phyloP scores from a whole-genome alignment of 2,113 vertebrate genomes.

The Cynopterus brachyotis region DNA sequence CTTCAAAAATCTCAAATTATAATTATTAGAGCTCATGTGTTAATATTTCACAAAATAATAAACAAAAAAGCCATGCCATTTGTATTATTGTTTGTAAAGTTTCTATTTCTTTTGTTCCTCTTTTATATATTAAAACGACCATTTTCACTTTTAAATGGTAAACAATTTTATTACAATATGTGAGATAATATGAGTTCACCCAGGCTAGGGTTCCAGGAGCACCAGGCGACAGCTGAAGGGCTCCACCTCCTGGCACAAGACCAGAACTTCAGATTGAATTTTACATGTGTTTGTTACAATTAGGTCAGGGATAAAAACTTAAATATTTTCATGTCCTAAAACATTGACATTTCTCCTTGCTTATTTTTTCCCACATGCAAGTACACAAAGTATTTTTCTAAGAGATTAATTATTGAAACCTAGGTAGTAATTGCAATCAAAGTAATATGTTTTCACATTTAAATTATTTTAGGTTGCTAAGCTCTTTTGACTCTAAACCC shows the following conservation, averaged over 20 bases:
- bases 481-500: constrained; percentile 44
- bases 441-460: constrained; percentile 62
- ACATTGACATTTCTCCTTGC: background rate
- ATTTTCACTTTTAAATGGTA: constrained; percentile 28
- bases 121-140: background rate
- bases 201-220: background rate
- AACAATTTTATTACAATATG: constrained; percentile 29
- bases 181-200: background rate
- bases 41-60: background rate
- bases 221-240: constrained; percentile 35
- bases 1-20: background rate
- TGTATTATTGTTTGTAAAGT: background rate
- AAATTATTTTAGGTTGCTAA: constrained; percentile 54
- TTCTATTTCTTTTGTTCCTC: background rate
- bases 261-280: background rate
- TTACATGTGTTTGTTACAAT: background rate
- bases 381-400: constrained; percentile 48
- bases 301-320: background rate
- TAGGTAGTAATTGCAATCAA: constrained; percentile 60
- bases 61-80: background rate
- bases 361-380: background rate
- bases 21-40: background rate
- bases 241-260: constrained; percentile 69
- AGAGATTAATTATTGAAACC: constrained; percentile 57
- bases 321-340: constrained; percentile 1